A percentile compares a stretch with the other conserved stretches of the same genome.
Evolutionary conservation across 2,888 invertebrate species (phyloP).

Genomic region (Blastobasis adustella): DNA sequence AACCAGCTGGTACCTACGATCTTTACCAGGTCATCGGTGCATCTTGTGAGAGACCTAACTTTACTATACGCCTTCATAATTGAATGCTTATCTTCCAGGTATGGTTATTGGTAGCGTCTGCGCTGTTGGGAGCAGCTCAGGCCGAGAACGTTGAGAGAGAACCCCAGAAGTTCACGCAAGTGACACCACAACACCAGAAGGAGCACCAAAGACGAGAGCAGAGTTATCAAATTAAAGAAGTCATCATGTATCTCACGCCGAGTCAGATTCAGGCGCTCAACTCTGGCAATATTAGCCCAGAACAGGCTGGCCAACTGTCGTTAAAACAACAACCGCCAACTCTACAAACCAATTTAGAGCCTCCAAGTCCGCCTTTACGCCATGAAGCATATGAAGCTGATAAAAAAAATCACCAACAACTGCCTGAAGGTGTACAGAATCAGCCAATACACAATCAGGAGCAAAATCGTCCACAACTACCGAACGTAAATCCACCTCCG

Average conservation of each 20-base stretch:
- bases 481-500: neutral
- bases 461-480: neutral
- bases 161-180: slow-evolving; percentile 30
- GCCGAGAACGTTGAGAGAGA: slow-evolving; percentile 31
- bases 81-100: slow-evolving; percentile 28
- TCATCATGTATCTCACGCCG: slow-evolving; percentile 50
- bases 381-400: neutral
- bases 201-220: slow-evolving; percentile 13
- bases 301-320: slow-evolving; percentile 9
- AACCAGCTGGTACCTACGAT: no score
- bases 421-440: neutral
- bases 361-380: neutral
- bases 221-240: slow-evolving; percentile 36
- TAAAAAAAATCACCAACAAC: neutral
- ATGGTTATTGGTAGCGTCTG: slow-evolving; percentile 25
- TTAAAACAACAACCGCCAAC: neutral
- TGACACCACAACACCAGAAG: slow-evolving; percentile 11
- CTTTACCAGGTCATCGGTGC: no score
- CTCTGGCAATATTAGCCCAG: slow-evolving; percentile 21
- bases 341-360: no score
- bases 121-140: slow-evolving; percentile 24
- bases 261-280: slow-evolving; percentile 46
- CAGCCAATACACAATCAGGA: neutral
- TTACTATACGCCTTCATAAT: neutral
- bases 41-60: no score